phyloP scores from a whole-genome alignment of 1,140 invertebrate genomes.

The Phortica variegata region DNA sequence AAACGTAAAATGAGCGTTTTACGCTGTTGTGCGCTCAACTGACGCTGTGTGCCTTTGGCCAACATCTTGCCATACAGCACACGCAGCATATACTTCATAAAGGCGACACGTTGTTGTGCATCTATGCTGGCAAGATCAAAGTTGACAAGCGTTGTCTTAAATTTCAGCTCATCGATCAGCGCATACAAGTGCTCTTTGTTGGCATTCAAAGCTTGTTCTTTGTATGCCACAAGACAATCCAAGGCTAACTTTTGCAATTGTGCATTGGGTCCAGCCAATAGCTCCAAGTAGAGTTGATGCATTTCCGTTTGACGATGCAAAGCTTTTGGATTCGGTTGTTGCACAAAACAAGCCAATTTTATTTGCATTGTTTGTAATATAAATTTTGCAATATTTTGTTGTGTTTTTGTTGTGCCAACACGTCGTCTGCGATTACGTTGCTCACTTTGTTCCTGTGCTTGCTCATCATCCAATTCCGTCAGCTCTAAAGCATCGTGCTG shows the following conservation, averaged over 20 bases:
- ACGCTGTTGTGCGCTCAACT: conserved; percentile 66
- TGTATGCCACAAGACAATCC: conserved; percentile 83
- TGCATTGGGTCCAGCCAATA: conserved; percentile 75
- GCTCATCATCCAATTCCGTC: conserved; percentile 19
- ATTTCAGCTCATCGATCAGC: conserved; percentile 82
- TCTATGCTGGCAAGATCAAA: conserved; percentile 74
- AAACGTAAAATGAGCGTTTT: conserved; percentile 80
- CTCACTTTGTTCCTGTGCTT: conserved; percentile 18
- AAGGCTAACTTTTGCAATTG: conserved; percentile 81
- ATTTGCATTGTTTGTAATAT: conserved; percentile 54
- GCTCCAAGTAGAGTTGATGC: conserved; percentile 72
- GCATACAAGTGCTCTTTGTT: conserved; percentile 77
- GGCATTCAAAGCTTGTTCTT: conserved; percentile 69
- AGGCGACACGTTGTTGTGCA: conserved; percentile 69
- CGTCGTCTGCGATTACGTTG: conserved; percentile 1
- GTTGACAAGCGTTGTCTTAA: conserved; percentile 78
- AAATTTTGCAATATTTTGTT: conserved; percentile 21
- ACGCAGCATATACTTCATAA: conserved; percentile 81
- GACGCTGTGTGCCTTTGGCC: conserved; percentile 75
- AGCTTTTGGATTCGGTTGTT: conserved; percentile 78
- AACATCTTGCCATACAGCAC: conserved; percentile 90
- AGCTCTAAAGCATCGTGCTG: conserved; percentile 10
- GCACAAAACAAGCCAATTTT: conserved; percentile 70
- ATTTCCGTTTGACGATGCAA: conserved; percentile 75
- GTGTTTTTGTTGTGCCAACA: conserved; percentile 21